A percentile compares a stretch with the other conserved stretches of the same genome.
Evolutionary conservation across 53 echinoderm and acorn worm genomes (phyloP).

Genomic region (Holothuria scabra): DNA sequence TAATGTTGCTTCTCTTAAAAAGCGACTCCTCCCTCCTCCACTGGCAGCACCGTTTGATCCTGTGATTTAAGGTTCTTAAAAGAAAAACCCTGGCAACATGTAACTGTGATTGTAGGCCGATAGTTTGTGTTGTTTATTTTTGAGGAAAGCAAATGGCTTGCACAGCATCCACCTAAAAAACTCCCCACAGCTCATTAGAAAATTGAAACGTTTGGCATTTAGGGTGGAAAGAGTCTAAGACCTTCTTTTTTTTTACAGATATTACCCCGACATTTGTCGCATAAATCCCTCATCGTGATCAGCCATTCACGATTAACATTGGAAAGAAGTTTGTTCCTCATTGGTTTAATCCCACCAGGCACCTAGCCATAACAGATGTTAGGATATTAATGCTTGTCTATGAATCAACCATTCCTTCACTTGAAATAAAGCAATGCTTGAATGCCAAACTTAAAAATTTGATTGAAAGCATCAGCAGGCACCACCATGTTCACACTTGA

Average conservation of each 20-base stretch:
- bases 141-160: slow-evolving; percentile 33
- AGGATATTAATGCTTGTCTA: background rate
- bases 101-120: slow-evolving; percentile 31
- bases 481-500: no score
- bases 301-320: slow-evolving; percentile 25
- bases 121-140: slow-evolving; percentile 40
- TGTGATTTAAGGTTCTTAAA: slow-evolving; percentile 35
- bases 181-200: slow-evolving; percentile 39
- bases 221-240: background rate
- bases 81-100: slow-evolving; percentile 34
- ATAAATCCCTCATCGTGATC: background rate
- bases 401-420: slow-evolving; percentile 6
- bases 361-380: background rate
- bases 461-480: no score
- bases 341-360: background rate
- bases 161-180: slow-evolving; percentile 6
- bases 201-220: slow-evolving; percentile 40
- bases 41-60: background rate
- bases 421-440: no score
- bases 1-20: background rate
- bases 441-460: no score
- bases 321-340: background rate
- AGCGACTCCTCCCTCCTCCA: slow-evolving; percentile 6
- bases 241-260: background rate
- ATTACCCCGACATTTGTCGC: background rate